Base-by-base conservation (phyloP, 2,113 vertebrate genomes). In the Tachysurus fulvidraco region DNA sequence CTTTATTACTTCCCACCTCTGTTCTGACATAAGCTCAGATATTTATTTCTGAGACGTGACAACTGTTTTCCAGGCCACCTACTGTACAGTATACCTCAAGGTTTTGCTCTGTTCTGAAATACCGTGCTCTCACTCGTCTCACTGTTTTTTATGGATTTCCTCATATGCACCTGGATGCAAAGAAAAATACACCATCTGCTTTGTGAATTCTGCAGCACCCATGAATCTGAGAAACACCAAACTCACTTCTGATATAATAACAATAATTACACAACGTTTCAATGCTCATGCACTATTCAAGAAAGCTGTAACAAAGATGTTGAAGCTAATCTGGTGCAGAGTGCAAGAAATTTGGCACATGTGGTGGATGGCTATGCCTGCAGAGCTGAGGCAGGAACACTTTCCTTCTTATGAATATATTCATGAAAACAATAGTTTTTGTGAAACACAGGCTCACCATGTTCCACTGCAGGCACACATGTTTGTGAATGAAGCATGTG, bases 191-290 rank as follows among this genome's bases (percentile, higher is more conserved):
- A 78, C 87, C 88, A 91, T 91, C 90, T 89, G 90, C 83, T 86
- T 91, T 90, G 88, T 88, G 28, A 79, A 91, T 88, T 86, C 85
- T 69, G 69, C 83, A 73, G 57, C 83, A 41, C 30, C 36, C n/a
- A n/a, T 13, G 55, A 73, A 74, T 25, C 69, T 23, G 54, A 85
- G 54, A 67, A 84, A 74, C 19, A 14, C 60, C 82, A 83, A 87
- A 71, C 60, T 81, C n/a, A 30, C 65, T 80, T 89, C 73, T 85
- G 59, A 55, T 85, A 69, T 83, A 85, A 91, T 80, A 64, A 71
- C 87, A 88, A 85, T 87, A 87, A 91, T 89, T 89, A 89, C 80
- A 88, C 65, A 83, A 87, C 55, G 83, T 77, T 74, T 85, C 59
- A 86, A 81, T 85, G 78, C 80, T 79, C 89, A 52, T 62, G 28